phyloP scores from a whole-genome alignment of 2,113 vertebrate species.

The Polyodon spathula region DNA sequence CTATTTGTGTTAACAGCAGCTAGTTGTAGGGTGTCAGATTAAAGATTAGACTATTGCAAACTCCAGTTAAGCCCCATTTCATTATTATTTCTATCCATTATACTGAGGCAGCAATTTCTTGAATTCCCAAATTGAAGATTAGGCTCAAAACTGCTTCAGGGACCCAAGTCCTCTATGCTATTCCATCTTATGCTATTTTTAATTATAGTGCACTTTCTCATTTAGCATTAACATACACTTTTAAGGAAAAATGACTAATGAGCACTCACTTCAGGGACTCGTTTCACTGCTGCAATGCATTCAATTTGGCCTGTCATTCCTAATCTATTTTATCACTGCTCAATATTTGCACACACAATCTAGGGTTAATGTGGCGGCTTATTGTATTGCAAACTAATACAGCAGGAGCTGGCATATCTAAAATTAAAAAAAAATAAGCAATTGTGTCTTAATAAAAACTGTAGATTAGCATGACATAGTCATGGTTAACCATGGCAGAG shows the following conservation, averaged over 20 bases:
- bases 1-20: too few species aligned
- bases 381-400: neutral
- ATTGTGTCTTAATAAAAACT: too few species aligned
- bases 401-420: neutral
- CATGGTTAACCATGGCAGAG: too few species aligned
- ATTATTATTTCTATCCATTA: too few species aligned
- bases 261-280: neutral
- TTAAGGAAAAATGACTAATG: too few species aligned
- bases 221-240: neutral
- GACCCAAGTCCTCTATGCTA: neutral
- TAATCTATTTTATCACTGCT: neutral
- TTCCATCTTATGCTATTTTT: neutral
- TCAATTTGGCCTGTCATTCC: neutral
- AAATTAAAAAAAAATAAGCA: too few species aligned
- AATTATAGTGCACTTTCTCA: neutral
- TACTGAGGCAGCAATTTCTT: too few species aligned
- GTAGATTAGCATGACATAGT: too few species aligned
- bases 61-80: too few species aligned
- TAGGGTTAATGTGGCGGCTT: neutral
- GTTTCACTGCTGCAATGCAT: neutral
- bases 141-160: neutral
- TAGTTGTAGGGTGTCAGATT: too few species aligned
- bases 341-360: neutral
- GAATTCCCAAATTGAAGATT: neutral
- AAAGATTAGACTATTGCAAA: too few species aligned